A percentile compares a stretch with the other conserved stretches of the same genome.
Conservation (phyloP, 2,888 invertebrate genomes). For the Tipula helvola region DNA sequence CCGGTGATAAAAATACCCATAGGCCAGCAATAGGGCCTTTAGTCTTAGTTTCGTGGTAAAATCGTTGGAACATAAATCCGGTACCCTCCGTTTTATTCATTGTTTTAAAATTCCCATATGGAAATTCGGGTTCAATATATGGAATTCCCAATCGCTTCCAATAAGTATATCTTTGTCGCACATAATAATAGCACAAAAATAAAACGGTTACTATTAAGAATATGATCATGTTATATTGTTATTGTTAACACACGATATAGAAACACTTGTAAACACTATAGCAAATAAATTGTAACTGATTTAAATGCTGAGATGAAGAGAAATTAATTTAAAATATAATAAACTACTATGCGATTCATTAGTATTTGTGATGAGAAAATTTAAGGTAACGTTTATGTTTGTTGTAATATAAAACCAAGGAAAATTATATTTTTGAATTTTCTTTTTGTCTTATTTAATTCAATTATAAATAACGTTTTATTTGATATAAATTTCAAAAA, state of each 20-base stretch:
- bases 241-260: not conserved
- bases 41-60: conserved; percentile 15
- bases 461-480: no score
- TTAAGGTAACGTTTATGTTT: no score
- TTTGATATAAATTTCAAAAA: no score
- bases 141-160: not conserved
- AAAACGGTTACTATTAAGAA: not conserved
- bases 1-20: conserved; percentile 15
- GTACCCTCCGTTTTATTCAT: not conserved
- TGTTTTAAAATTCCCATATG: not conserved
- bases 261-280: not conserved
- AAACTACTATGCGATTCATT: no score
- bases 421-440: no score
- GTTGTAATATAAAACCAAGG: no score
- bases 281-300: not conserved
- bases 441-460: no score
- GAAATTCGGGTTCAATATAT: not conserved
- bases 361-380: no score
- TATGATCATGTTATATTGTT: not conserved
- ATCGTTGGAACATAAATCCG: not conserved
- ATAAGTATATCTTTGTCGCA: not conserved
- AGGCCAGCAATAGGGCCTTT: conserved; percentile 15
- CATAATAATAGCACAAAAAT: not conserved
- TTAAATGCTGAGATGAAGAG: not conserved
- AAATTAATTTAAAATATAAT: no score